Evolutionary conservation across 2,797 vertebrate genomes (phyloP), one percentile per base, ranked within the genome.

Genomic region (Pseudochirops corinnae): DNA sequence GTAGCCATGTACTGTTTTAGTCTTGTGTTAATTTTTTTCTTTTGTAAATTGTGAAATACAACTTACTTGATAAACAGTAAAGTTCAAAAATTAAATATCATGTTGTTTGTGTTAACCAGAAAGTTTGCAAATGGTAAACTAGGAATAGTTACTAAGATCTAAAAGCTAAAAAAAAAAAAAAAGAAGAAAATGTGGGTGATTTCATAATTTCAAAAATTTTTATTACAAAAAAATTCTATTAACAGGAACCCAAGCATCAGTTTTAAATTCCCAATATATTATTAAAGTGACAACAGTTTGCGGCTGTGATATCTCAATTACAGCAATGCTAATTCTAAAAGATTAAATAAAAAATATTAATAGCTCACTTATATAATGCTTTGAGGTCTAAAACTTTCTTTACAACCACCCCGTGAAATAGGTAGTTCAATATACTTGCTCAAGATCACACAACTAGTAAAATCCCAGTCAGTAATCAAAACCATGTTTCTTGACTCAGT

Each of bases 201-300:
- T 39, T 60, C 92, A 92, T 82, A 93, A 94, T 53, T 58, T 52
- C 50, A 31, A 94, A 14, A 96, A 91, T 87, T 56, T 95, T 56
- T 95, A 95, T 92, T 31, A 91, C 46, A 29, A 94, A 95, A 39
- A 92, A 96, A 93, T 90, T 97, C 91, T 95, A 56, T 90, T 95
- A 93, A 96, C 93, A 82, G 18, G 96, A 26, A 33, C 7, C 62
- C 9, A 74, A 29, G 94, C 29, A 53, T 56, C 90, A 97, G 94
- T 31, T 50, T 94, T 93, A 97, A 95, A 96, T 29, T 57, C 0
- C 94, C 16, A 96, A 46, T 62, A 94, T 93, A 93, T 11, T 16
- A 94, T 14, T 67, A 55, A 50, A 62, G 13, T 10, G 50, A 10
- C 21, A 50, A 50, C 58, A 96, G 91, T 50, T 92, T 57, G 94